Conservation (phyloP, 2,797 vertebrate species). For the Carcharodon carcharias region DNA sequence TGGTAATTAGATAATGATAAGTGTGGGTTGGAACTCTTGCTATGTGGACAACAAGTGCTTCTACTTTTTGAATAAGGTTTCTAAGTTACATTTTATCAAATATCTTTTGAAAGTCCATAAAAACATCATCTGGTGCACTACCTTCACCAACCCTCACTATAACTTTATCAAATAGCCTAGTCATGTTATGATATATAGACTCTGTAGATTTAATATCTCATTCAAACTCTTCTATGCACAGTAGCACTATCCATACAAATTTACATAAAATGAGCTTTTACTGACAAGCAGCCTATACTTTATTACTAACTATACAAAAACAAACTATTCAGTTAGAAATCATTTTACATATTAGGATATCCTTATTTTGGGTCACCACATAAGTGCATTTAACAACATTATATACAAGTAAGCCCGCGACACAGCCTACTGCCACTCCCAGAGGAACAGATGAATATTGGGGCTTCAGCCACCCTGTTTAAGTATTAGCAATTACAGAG, state of each 20-base stretch:
- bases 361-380: background rate
- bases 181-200: background rate
- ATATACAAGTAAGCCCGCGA: background rate
- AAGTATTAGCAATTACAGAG: background rate
- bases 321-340: background rate
- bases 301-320: background rate
- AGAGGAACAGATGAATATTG: background rate
- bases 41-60: background rate
- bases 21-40: background rate
- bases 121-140: background rate
- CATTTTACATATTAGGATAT: background rate
- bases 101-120: background rate
- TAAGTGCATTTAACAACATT: background rate
- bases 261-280: background rate
- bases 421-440: background rate
- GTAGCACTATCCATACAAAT: background rate
- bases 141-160: background rate
- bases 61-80: background rate
- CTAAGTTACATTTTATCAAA: background rate
- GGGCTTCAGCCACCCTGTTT: background rate
- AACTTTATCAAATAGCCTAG: background rate
- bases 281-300: background rate
- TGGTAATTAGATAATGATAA: background rate
- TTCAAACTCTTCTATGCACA: background rate
- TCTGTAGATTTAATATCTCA: background rate